These are phyloP conservation scores for Indri indri DNA, from an alignment of 2,113 vertebrate genomes.

Conservation along the genomic window DNA sequence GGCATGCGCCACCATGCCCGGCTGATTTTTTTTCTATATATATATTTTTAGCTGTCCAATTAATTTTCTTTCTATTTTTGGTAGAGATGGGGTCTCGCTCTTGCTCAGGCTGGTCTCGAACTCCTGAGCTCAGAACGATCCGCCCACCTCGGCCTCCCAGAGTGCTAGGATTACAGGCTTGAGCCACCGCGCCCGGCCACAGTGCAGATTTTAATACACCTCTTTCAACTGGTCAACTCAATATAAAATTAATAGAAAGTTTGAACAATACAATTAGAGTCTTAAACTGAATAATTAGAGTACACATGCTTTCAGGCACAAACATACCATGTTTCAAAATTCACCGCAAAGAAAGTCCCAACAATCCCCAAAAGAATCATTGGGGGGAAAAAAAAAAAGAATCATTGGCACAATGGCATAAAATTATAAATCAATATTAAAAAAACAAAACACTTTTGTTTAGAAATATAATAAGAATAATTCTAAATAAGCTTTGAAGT, in stretches of 20 bases:
- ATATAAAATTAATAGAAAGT: background rate
- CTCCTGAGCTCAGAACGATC: too few relatives aligned
- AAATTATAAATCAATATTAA: conserved; percentile 2
- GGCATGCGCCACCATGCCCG: too few relatives aligned
- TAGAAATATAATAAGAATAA: background rate
- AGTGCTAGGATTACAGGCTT: too few relatives aligned
- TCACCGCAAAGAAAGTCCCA: background rate
- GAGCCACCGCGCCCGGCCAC: too few relatives aligned
- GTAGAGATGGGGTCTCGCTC: too few relatives aligned
- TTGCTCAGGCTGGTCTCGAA: too few relatives aligned
- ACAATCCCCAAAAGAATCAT: background rate
- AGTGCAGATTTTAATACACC: background rate
- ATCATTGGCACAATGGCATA: background rate
- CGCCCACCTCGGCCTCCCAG: too few relatives aligned
- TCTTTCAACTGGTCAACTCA: background rate
- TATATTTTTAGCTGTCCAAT: too few relatives aligned
- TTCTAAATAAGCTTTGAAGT: background rate
- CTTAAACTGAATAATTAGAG: background rate
- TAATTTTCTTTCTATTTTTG: too few relatives aligned
- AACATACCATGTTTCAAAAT: background rate
- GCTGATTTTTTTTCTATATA: too few relatives aligned
- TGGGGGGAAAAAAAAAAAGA: background rate
- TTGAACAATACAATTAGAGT: background rate
- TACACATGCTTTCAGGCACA: background rate
- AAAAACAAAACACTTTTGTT: background rate